Conservation (phyloP, 2,113 vertebrate genomes). For the Andinoacara biseriatus region DNA sequence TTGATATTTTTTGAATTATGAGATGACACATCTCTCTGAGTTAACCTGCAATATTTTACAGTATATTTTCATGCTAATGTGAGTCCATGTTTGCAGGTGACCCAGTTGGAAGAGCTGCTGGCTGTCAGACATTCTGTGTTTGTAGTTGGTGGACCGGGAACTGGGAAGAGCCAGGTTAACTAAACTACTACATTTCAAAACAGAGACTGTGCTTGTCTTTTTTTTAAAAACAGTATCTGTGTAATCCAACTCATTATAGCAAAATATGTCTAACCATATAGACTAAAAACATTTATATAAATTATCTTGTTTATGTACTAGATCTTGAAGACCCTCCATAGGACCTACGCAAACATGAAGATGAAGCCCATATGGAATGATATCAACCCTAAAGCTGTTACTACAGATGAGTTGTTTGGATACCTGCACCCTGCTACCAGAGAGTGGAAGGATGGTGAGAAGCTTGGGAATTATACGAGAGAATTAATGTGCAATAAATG, state of each 20-base stretch:
- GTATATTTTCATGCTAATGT: not conserved
- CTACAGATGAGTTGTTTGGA: slow-evolving; percentile 79
- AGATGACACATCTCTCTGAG: not conserved
- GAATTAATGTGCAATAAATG: slow-evolving; percentile 13
- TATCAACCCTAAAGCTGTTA: slow-evolving; percentile 82
- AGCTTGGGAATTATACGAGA: not conserved
- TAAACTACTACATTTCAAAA: not conserved
- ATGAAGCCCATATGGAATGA: slow-evolving; percentile 78
- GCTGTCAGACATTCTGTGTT: slow-evolving; percentile 81
- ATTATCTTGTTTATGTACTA: slow-evolving; percentile 34
- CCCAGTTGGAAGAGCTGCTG: slow-evolving; percentile 80
- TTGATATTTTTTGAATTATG: not conserved
- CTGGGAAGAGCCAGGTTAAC: slow-evolving; percentile 81
- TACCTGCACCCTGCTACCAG: slow-evolving; percentile 81
- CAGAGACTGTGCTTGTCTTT: not conserved
- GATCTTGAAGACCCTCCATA: slow-evolving; percentile 80
- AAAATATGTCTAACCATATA: not conserved
- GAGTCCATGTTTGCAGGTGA: slow-evolving; percentile 68
- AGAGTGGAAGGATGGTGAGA: slow-evolving; percentile 83
- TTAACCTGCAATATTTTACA: not conserved
- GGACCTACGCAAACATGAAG: slow-evolving; percentile 78
- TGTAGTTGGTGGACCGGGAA: slow-evolving; percentile 81
- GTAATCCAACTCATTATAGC: not conserved
- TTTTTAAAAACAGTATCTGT: not conserved
- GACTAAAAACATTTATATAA: not conserved